Percentiles rank a stretch among this genome's conserved stretches.
phyloP scores from a whole-genome alignment of 1,140 invertebrate genomes.

The Drosophila azteca region DNA sequence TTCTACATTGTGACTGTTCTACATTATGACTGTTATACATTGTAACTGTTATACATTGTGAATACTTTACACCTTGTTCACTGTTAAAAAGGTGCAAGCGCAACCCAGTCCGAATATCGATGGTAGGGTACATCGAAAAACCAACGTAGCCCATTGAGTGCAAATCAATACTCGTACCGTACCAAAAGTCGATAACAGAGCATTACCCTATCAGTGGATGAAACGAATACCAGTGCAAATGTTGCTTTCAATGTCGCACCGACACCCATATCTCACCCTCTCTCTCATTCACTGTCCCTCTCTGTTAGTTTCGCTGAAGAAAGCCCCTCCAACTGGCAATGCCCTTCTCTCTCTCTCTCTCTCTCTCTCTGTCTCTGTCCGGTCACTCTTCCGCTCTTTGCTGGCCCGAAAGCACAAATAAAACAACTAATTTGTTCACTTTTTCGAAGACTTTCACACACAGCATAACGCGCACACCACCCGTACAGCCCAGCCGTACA shows the following conservation, averaged over 20 bases:
- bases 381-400: slow-evolving; percentile 1
- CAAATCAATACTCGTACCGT: slow-evolving; percentile 51
- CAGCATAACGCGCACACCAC: slow-evolving; percentile 12
- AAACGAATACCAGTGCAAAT: slow-evolving; percentile 28
- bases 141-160: slow-evolving; percentile 24
- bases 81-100: too few relatives aligned
- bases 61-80: too few relatives aligned
- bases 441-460: slow-evolving; percentile 59
- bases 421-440: slow-evolving; percentile 33
- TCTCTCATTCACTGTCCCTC: slow-evolving; percentile 17
- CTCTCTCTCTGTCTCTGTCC: slow-evolving; percentile 1
- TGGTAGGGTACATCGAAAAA: slow-evolving; percentile 18
- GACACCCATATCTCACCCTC: slow-evolving; percentile 14
- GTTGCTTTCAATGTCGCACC: slow-evolving; percentile 57
- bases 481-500: too few relatives aligned
- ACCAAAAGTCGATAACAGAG: slow-evolving; percentile 52
- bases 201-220: slow-evolving; percentile 64
- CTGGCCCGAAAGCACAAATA: slow-evolving; percentile 15
- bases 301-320: slow-evolving; percentile 30
- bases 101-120: too few relatives aligned
- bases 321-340: slow-evolving; percentile 36
- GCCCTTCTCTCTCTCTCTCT: slow-evolving; percentile 4
- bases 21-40: background rate
- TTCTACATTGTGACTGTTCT: too few relatives aligned
- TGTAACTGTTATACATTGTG: too few relatives aligned